These are phyloP conservation scores for Allygus modestus DNA, from an alignment of 2,888 invertebrate genomes.

Conservation along the genomic window DNA sequence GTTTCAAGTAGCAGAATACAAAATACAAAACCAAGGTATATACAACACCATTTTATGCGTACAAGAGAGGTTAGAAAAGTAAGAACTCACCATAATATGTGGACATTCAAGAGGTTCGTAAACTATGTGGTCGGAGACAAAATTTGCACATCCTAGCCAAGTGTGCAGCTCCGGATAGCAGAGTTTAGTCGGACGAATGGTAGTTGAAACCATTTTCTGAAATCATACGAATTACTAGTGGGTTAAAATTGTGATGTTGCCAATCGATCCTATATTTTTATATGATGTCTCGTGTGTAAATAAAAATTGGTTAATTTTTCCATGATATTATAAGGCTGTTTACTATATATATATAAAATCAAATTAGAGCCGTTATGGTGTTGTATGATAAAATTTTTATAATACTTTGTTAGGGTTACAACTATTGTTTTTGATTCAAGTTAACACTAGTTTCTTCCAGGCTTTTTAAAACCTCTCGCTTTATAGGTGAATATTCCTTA, in stretches of 20 bases:
- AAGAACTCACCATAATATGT: slow-evolving; percentile 82
- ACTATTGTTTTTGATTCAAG: slow-evolving; percentile 20
- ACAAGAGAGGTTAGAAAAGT: slow-evolving; percentile 28
- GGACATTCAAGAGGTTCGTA: slow-evolving; percentile 84
- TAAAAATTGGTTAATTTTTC: slow-evolving; percentile 51
- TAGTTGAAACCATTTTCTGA: slow-evolving; percentile 93
- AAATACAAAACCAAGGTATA: slow-evolving; percentile 35
- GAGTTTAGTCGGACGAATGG: slow-evolving; percentile 87
- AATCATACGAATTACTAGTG: slow-evolving; percentile 68
- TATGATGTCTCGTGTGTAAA: slow-evolving; percentile 59
- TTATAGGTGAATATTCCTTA: slow-evolving; percentile 34
- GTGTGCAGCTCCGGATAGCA: slow-evolving; percentile 83
- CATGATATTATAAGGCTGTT: slow-evolving; percentile 49
- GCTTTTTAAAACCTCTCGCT: background rate
- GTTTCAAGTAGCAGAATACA: background rate
- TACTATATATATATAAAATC: slow-evolving; percentile 36
- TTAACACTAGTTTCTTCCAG: slow-evolving; percentile 25
- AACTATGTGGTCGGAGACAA: slow-evolving; percentile 87
- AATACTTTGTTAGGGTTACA: slow-evolving; percentile 40
- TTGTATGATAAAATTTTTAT: slow-evolving; percentile 49
- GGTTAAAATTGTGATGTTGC: slow-evolving; percentile 40
- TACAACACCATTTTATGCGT: slow-evolving; percentile 49
- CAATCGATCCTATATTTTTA: slow-evolving; percentile 63
- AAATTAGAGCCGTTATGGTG: slow-evolving; percentile 41
- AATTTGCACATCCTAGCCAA: slow-evolving; percentile 84